Evolutionary conservation across 2,888 invertebrate species (phyloP).

Genomic region (Pecten maximus): DNA sequence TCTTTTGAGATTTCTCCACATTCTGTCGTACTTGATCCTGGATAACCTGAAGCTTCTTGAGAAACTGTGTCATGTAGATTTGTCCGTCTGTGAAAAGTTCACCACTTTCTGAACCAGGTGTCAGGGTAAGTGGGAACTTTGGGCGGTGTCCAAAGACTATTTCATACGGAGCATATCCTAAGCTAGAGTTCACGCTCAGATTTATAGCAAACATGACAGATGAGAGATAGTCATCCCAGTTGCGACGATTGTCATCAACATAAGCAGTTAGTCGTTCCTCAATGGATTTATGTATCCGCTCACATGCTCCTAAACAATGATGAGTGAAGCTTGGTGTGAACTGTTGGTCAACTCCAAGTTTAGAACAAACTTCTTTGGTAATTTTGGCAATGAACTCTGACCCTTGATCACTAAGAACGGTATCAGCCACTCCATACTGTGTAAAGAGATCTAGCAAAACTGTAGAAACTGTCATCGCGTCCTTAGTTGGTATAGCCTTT

Average conservation of each 20-base stretch:
- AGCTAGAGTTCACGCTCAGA: slow-evolving; percentile 39
- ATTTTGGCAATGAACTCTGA: slow-evolving; percentile 54
- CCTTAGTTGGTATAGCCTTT: slow-evolving; percentile 48
- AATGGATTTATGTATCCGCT: slow-evolving; percentile 47
- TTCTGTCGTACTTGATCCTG: no score
- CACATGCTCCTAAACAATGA: slow-evolving; percentile 55
- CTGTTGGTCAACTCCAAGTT: slow-evolving; percentile 48
- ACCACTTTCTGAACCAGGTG: neutral
- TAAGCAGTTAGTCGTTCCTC: slow-evolving; percentile 43
- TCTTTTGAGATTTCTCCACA: no score
- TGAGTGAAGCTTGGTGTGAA: slow-evolving; percentile 55
- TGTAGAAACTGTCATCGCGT: slow-evolving; percentile 52
- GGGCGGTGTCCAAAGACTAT: slow-evolving; percentile 49
- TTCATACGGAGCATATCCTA: slow-evolving; percentile 50
- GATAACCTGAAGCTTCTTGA: no score
- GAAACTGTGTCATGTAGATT: slow-evolving; percentile 38
- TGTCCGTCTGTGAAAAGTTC: slow-evolving; percentile 45
- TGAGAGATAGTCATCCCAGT: slow-evolving; percentile 41
- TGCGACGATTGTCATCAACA: slow-evolving; percentile 21
- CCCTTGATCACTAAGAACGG: slow-evolving; percentile 50
- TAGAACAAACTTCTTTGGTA: slow-evolving; percentile 45
- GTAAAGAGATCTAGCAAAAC: slow-evolving; percentile 51
- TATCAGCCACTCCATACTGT: slow-evolving; percentile 53
- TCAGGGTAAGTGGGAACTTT: slow-evolving; percentile 45
- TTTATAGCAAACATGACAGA: slow-evolving; percentile 48